Evolutionary conservation across 2,888 invertebrate genomes (phyloP).

Genomic region (Erannis defoliaria): DNA sequence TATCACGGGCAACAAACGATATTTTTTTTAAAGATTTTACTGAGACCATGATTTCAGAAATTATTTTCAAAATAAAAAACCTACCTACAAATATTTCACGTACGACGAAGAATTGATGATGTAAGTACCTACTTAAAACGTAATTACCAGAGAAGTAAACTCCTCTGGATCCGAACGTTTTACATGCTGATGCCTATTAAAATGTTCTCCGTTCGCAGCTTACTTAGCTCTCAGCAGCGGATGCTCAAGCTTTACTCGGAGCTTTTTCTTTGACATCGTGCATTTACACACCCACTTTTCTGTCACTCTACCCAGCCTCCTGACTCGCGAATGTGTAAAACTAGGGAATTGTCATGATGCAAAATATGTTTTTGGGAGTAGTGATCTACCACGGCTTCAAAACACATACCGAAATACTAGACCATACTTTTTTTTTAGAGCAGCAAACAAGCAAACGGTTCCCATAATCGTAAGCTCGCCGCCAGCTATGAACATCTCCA

Average conservation of each 20-base stretch:
- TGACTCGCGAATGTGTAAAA: conserved; percentile 10
- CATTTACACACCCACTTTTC: conserved; percentile 20
- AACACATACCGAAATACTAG: not conserved
- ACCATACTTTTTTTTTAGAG: not conserved
- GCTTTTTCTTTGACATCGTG: conserved; percentile 23
- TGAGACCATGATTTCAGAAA: too few species aligned
- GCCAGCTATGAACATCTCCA: too few species aligned
- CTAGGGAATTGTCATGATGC: not conserved
- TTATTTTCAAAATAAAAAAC: too few species aligned
- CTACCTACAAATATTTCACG: too few species aligned
- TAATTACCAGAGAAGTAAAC: not conserved
- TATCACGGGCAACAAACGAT: too few species aligned
- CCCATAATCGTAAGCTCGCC: too few species aligned
- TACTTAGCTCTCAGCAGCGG: conserved; percentile 19
- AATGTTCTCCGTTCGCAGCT: conserved; percentile 1
- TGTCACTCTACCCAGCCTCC: not conserved
- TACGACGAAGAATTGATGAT: too few species aligned
- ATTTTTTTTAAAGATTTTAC: too few species aligned
- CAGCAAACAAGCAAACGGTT: too few species aligned
- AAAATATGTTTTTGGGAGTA: not conserved
- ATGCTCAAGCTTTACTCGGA: conserved; percentile 10
- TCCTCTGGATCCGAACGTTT: not conserved
- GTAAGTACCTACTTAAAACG: not conserved
- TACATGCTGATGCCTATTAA: conserved; percentile 8
- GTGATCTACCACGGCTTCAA: not conserved